Evolutionary conservation across 2,113 vertebrate genomes (phyloP).

Genomic region (Rhynchomys soricoides): DNA sequence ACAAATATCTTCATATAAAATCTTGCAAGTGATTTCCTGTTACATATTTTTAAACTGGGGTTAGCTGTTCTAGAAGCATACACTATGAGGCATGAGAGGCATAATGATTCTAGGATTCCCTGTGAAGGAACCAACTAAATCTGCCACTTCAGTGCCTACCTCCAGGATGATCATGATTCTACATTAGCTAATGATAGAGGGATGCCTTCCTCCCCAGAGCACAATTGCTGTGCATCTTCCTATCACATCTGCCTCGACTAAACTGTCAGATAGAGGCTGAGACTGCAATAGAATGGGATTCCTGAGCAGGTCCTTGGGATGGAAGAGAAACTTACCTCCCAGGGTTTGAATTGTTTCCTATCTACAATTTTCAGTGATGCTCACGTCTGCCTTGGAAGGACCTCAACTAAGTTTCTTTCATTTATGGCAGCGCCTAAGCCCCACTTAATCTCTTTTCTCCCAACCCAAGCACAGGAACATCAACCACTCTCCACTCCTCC

Average conservation of each 20-base stretch:
- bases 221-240: not conserved
- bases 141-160: not conserved
- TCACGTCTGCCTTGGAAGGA: not conserved
- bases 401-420: not conserved
- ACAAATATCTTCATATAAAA: slow-evolving; percentile 14
- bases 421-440: no score
- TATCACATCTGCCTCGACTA: not conserved
- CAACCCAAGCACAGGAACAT: not conserved
- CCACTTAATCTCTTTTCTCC: not conserved
- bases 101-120: not conserved
- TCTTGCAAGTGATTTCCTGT: not conserved
- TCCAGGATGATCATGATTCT: not conserved
- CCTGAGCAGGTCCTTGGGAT: not conserved
- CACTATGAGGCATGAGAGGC: not conserved
- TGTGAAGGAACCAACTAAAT: not conserved
- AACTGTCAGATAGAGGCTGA: not conserved
- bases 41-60: not conserved
- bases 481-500: not conserved
- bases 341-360: not conserved
- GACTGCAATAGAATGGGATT: not conserved
- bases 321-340: not conserved
- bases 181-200: not conserved
- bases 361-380: not conserved
- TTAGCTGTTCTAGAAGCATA: not conserved
- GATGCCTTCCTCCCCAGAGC: no score